A percentile compares a stretch with the other conserved stretches of the same genome.
Evolutionary conservation across 2,113 vertebrate genomes (phyloP).

Genomic region (Polypterus bichir): DNA sequence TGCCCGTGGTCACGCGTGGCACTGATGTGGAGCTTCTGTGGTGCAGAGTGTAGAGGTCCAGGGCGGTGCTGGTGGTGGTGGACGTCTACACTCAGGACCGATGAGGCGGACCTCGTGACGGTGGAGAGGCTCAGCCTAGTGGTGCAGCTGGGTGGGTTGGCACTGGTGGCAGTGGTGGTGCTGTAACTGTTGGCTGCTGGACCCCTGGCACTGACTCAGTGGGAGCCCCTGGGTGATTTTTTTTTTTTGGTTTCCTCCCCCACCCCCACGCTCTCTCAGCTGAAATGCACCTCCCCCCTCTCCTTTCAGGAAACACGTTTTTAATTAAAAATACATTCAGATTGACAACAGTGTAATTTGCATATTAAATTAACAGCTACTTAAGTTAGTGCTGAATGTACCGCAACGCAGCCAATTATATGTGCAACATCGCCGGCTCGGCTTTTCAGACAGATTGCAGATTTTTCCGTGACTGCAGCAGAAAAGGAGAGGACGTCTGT

Average conservation of each 20-base stretch:
- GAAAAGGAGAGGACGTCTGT: background rate
- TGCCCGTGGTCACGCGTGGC: no score
- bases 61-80: no score
- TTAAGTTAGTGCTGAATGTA: conserved; percentile 32
- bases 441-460: background rate
- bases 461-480: background rate
- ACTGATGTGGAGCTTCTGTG: no score
- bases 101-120: no score
- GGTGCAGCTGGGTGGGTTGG: no score
- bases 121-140: no score
- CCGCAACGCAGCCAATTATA: conserved; percentile 27
- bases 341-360: conserved; percentile 49
- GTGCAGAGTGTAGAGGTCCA: no score
- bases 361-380: conserved; percentile 56
- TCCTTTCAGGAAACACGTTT: conserved; percentile 27
- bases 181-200: no score
- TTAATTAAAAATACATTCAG: conserved; percentile 43
- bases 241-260: background rate
- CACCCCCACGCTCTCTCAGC: conserved; percentile 1
- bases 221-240: no score
- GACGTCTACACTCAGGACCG: no score
- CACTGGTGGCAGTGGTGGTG: no score
- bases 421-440: conserved; percentile 20
- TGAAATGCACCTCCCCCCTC: background rate
- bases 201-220: no score